phyloP scores from a whole-genome alignment of 2,797 vertebrate species.

The Alcedo atthis region DNA sequence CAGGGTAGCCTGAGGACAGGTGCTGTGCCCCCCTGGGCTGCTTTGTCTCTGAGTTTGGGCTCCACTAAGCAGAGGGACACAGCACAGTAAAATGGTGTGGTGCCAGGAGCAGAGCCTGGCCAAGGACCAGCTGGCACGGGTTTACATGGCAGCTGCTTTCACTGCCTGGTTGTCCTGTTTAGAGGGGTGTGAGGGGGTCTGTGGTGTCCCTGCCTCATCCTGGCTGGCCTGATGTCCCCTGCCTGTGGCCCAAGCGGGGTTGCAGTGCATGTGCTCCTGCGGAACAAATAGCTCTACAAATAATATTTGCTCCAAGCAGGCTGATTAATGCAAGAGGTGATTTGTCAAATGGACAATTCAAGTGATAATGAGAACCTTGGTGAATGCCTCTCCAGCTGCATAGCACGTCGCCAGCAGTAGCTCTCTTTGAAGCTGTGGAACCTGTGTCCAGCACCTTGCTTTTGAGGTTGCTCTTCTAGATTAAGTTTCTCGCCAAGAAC shows the following conservation, averaged over 20 bases:
- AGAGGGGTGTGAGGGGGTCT: neutral
- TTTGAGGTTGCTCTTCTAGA: neutral
- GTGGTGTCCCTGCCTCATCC: neutral
- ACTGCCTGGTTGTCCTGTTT: accelerated
- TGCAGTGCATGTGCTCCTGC: accelerated
- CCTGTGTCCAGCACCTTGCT: accelerated
- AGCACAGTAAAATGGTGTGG: accelerated
- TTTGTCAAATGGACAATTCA: neutral
- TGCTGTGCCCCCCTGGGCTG: accelerated
- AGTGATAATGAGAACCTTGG: neutral
- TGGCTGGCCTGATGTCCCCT: accelerated
- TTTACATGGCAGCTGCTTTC: neutral
- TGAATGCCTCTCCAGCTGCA: neutral
- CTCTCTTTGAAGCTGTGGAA: neutral
- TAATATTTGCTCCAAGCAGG: neutral
- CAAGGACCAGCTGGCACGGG: accelerated
- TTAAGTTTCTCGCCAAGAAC: neutral
- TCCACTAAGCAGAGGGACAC: accelerated
- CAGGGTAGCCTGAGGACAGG: neutral
- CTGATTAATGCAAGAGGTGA: neutral
- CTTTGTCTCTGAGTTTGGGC: neutral
- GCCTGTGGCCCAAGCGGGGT: accelerated
- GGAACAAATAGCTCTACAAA: neutral
- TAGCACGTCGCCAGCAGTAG: neutral
- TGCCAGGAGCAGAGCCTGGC: neutral